Base-by-base conservation (phyloP, 2,797 vertebrate species). In the Gambusia yucatana region DNA sequence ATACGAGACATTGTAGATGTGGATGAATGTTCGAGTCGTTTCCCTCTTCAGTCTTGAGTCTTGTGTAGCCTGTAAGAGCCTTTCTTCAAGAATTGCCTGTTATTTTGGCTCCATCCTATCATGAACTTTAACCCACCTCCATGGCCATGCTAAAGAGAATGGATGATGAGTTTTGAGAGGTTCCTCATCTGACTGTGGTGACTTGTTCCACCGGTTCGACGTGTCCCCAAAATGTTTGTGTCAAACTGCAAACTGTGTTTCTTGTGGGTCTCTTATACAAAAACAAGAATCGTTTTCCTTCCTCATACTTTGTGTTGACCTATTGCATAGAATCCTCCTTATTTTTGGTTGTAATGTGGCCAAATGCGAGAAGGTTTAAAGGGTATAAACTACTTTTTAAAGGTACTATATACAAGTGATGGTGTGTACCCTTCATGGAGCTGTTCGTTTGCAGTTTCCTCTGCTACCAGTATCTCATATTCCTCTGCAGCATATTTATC, bases 401-500 rank as follows among this genome's bases (percentile, higher is more conserved):
- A 28, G 13, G 25, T 70, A 8, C 5, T 14, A 14, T 28, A 28
- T 44, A 8, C n/a, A 46, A 48, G 43, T 43, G 33, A 65, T 20
- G 41, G 52, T 1, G 57, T 44, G 17, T 93, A 99, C 98, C 97
- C 97, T 77, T 99, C 98, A 22, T 98, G 98, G 73, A 99, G 94
- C 86, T 97, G 97, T 28, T 98, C 97, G 0, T 97, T 98, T 76
- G 98, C 97, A 0, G 98, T 98, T 89, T 99, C 98, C 89, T 99
- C 98, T 0, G 98, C 97, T 82, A 99, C 98, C 78, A 99, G 96
- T 65, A 99, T 97, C 95, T 99, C 98, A 1, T 99, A 99, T 85
- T 99, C 98, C 81, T 99, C 98, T 5, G 98, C 96, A 69, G 98
- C 98, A 1, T 98, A 99, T 91, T 97, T 97, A 94, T 99, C 98